phyloP scores from a whole-genome alignment of 2,888 invertebrate species.

The Seira musarum region DNA sequence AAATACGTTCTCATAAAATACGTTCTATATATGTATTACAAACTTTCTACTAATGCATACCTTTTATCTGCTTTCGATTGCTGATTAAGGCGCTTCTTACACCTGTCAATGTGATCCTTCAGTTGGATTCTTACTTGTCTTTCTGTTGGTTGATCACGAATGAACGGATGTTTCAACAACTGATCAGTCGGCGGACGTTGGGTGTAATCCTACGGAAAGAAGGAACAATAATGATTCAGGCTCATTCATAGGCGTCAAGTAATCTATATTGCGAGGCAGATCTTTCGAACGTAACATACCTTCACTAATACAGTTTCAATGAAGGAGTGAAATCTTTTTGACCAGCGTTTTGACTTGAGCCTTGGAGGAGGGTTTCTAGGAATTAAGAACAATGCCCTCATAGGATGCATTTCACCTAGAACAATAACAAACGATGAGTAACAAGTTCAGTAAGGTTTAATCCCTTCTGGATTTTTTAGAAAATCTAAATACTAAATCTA shows the following conservation, averaged over 20 bases:
- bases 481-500: too few relatives aligned
- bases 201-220: conserved; percentile 99
- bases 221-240: too few relatives aligned
- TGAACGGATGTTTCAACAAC: conserved; percentile 96
- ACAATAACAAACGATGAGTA: conserved; percentile 6
- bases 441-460: too few relatives aligned
- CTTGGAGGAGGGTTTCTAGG: conserved; percentile 98
- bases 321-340: conserved; percentile 96
- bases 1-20: conserved; percentile 55
- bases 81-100: conserved; percentile 83
- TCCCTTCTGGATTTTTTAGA: too few relatives aligned
- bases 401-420: conserved; percentile 80
- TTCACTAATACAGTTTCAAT: conserved; percentile 94
- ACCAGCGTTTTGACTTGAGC: conserved; percentile 91
- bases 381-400: conserved; percentile 98
- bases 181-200: conserved; percentile 99
- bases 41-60: conserved; percentile 60
- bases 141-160: conserved; percentile 98
- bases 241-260: neutral
- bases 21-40: conserved; percentile 71
- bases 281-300: conserved; percentile 50
- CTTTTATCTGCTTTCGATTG: conserved; percentile 76
- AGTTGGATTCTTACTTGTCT: conserved; percentile 98
- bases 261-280: neutral
- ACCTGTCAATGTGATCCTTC: conserved; percentile 98